Base-by-base conservation (phyloP, 2,797 vertebrate species). In the Silurus aristotelis region DNA sequence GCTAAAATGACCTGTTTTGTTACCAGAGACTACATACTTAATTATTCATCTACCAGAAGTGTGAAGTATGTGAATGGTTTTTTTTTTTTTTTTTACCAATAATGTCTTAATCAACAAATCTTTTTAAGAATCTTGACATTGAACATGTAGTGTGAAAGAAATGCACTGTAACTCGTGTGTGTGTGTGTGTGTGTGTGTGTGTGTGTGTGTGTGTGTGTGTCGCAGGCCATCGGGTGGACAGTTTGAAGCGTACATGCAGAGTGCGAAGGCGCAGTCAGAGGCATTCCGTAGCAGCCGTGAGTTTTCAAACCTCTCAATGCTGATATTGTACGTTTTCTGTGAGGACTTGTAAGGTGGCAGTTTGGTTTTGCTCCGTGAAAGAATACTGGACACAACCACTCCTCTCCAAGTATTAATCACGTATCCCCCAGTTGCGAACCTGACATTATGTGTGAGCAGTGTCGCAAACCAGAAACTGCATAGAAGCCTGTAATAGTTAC, bases 201-300 rank as follows among this genome's bases (percentile, higher is more conserved):
- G 20, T 13, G 25, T 38, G 66, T 78, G 25, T 71, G 55, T 58
- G n/a, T 82, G 20, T 75, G 83, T 73, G 15, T 91, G 56, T 93
- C 98, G 97, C 88, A 95, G 92, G 84, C 90, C 92, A 89, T 89
- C 93, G 70, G 97, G 96, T 61, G 97, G 96, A 25, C 96, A 97
- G 88, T 95, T 97, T 13, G 97, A 97, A 83, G 92, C 92, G 83
- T 97, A 96, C 92, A 92, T 98, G 87, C 96, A 96, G 91, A 96
- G 93, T 88, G 93, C 96, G 13, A 98, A 96, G 90, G 95, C 96
- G 88, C 97, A 97, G 84, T 98, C 97, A 0, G 98, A 99, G 89
- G 96, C 95, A 84, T 98, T 97, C 90, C 96, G 96, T 87, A 96
- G 94, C 85, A 98, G 94, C 88, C 94, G 98, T 99, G 95, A 98